A percentile compares a stretch with the other conserved stretches of the same genome.
Conservation (phyloP, 1,140 invertebrate genomes). For the Diplogasteroides magnus region DNA sequence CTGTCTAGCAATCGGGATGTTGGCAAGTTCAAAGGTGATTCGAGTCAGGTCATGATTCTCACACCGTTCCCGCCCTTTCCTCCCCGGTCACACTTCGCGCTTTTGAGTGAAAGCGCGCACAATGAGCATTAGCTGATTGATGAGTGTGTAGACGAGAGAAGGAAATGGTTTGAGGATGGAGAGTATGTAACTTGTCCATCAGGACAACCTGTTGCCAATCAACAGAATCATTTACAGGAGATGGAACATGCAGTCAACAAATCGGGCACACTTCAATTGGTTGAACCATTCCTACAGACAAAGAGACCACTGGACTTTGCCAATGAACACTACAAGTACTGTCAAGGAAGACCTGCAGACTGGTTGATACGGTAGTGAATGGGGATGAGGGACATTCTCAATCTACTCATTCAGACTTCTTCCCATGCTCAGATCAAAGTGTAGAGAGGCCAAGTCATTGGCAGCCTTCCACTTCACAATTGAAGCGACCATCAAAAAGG, state of each 20-base stretch:
- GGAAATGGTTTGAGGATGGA: too few species aligned
- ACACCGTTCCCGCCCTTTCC: neutral
- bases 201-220: neutral
- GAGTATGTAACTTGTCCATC: too few species aligned
- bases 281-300: conserved; percentile 88
- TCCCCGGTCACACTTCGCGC: too few species aligned
- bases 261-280: conserved; percentile 86
- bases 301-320: conserved; percentile 93
- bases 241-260: conserved; percentile 90
- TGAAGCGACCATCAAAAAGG: conserved; percentile 95
- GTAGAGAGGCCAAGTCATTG: conserved; percentile 94
- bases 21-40: conserved; percentile 80
- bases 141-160: too few species aligned
- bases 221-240: conserved; percentile 61
- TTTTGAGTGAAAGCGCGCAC: too few species aligned
- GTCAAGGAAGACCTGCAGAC: conserved; percentile 89
- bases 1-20: conserved; percentile 87
- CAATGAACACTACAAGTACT: conserved; percentile 76
- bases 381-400: neutral
- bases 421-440: conserved; percentile 86
- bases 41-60: neutral
- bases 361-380: conserved; percentile 64
- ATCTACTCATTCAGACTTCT: conserved; percentile 70
- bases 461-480: conserved; percentile 99
- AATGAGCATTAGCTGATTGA: too few species aligned